Conservation (phyloP, 2,888 invertebrate genomes). For the Cyaniris semiargus region DNA sequence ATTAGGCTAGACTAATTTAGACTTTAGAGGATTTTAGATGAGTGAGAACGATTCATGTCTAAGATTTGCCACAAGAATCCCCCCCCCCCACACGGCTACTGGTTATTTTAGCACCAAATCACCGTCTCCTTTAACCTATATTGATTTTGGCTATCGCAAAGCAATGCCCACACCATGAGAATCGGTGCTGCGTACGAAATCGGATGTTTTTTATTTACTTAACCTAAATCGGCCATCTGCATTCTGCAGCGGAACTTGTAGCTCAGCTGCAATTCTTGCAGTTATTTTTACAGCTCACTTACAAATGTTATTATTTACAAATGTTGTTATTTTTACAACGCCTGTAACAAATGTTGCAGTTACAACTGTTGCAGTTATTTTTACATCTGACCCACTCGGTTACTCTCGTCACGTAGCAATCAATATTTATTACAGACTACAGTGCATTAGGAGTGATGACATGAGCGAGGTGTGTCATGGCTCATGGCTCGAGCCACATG, state of each 20-base stretch:
- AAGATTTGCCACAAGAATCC: too few species aligned
- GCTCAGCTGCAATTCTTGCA: slow-evolving; percentile 5
- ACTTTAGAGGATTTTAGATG: too few species aligned
- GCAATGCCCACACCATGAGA: background rate
- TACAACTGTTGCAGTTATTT: slow-evolving; percentile 31
- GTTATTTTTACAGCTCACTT: background rate
- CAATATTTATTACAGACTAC: slow-evolving; percentile 46
- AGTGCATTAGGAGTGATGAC: slow-evolving; percentile 38
- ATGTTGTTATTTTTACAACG: slow-evolving; percentile 33
- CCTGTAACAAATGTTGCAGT: too few species aligned
- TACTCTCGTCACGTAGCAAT: slow-evolving; percentile 41
- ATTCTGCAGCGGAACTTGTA: background rate
- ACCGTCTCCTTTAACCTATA: too few species aligned
- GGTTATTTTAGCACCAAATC: too few species aligned
- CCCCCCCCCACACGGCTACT: too few species aligned
- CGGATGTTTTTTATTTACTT: slow-evolving; percentile 32
- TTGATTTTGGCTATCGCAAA: background rate
- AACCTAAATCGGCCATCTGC: slow-evolving; percentile 30
- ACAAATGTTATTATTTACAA: slow-evolving; percentile 20
- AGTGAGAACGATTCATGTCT: too few species aligned
- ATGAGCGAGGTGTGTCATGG: slow-evolving; percentile 26
- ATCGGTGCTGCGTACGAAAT: slow-evolving; percentile 8
- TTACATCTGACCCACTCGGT: slow-evolving; percentile 37
- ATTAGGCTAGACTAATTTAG: too few species aligned
- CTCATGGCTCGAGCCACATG: slow-evolving; percentile 11